Conservation (phyloP, 2,888 invertebrate genomes). For the Microplitis manilae region DNA sequence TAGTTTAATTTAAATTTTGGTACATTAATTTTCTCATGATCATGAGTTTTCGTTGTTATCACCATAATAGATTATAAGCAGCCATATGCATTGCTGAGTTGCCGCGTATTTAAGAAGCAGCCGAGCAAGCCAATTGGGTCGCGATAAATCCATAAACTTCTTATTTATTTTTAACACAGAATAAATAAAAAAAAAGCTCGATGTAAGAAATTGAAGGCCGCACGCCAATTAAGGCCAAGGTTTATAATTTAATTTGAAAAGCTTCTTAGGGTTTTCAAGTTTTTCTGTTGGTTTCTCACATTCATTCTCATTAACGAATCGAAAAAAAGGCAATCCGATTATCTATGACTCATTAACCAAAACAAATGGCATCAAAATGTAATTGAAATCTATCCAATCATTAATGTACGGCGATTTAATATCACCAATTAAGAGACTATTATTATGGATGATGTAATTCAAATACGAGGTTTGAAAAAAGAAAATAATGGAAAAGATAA, state of each 20-base stretch:
- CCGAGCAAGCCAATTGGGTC: conserved; percentile 7
- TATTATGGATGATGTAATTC: no score
- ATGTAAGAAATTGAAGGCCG: conserved; percentile 18
- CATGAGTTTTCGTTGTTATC: neutral
- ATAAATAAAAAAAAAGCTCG: neutral
- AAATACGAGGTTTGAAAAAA: neutral
- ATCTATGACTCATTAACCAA: neutral
- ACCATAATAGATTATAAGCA: neutral
- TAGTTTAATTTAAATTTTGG: neutral
- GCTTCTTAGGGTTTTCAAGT: neutral
- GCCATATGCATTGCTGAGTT: neutral
- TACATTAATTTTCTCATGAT: neutral
- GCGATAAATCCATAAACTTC: conserved; percentile 21
- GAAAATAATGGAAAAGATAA: neutral
- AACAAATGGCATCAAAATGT: neutral
- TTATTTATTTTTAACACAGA: neutral
- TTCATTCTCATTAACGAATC: conserved; percentile 16
- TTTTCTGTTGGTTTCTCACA: conserved; percentile 26
- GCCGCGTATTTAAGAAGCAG: neutral
- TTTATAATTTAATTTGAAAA: neutral
- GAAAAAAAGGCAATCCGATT: neutral
- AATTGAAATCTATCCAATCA: neutral
- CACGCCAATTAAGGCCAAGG: neutral
- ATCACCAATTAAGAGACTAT: no score
- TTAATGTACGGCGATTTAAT: no score